Conservation (phyloP, 2,113 vertebrate genomes). For the Eulemur macaco region DNA sequence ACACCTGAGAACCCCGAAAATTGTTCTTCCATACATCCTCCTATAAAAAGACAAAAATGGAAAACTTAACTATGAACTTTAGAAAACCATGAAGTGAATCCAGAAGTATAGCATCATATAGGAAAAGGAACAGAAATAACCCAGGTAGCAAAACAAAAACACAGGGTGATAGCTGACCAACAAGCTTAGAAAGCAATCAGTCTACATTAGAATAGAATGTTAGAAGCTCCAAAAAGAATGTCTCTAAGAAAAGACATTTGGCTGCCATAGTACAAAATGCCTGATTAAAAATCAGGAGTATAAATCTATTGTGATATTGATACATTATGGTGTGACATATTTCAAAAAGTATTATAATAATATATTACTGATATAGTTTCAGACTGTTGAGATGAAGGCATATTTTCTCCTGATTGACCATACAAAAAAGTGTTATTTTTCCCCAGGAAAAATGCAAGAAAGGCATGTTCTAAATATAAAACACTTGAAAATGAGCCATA, state of each 20-base stretch:
- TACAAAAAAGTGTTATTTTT: not conserved
- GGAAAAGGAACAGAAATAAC: not conserved
- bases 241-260: not conserved
- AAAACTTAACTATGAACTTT: not conserved
- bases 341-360: not conserved
- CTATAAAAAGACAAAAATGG: not conserved
- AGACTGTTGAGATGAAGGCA: not conserved
- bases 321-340: not conserved
- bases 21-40: not conserved
- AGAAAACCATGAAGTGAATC: not conserved
- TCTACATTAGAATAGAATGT: not conserved
- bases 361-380: not conserved
- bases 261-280: not conserved
- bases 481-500: not conserved
- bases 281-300: not conserved
- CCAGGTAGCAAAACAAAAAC: not conserved
- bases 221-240: not conserved
- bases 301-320: not conserved
- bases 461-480: not conserved
- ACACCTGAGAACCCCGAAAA: not conserved
- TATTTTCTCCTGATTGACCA: conserved; percentile 8
- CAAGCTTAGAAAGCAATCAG: not conserved
- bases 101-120: not conserved
- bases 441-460: not conserved
- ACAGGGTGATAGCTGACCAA: not conserved